Conservation (phyloP, 1,140 invertebrate genomes). For the Drosophila nebulosa region DNA sequence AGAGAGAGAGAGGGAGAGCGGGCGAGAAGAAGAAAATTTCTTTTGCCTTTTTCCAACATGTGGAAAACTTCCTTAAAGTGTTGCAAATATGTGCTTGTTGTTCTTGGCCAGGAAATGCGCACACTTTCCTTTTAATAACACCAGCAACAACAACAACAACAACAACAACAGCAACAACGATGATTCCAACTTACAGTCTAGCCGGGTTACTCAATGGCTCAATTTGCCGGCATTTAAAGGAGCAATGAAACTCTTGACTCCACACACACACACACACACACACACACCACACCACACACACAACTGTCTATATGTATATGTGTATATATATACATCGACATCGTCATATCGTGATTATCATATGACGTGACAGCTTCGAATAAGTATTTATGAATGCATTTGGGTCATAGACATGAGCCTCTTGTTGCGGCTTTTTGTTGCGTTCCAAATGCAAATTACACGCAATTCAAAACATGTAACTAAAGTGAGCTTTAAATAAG, state of each 20-base stretch:
- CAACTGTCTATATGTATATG: constrained; percentile 26
- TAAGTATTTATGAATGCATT: constrained; percentile 75
- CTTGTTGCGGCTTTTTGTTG: constrained; percentile 27
- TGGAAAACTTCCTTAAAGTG: constrained; percentile 26
- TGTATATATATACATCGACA: not conserved
- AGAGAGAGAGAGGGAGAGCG: not conserved
- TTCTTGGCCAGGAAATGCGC: constrained; percentile 25
- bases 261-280: not conserved
- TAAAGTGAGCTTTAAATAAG: not conserved
- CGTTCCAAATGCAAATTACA: constrained; percentile 51
- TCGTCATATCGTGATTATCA: constrained; percentile 70
- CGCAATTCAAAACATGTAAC: constrained; percentile 29
- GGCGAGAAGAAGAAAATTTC: not conserved
- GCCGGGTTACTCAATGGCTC: constrained; percentile 49
- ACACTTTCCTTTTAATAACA: constrained; percentile 29
- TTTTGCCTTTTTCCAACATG: constrained; percentile 11
- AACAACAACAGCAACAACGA: constrained; percentile 27
- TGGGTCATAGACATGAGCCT: constrained; percentile 66
- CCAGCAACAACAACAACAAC: constrained; percentile 15
- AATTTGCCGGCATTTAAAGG: constrained; percentile 39
- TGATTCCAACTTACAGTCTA: constrained; percentile 3
- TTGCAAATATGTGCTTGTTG: constrained; percentile 14
- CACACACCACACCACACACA: not conserved
- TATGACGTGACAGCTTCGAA: constrained; percentile 77
- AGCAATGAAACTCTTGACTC: constrained; percentile 4